Evolutionary conservation across 2,797 vertebrate genomes (phyloP), one percentile per base, ranked within the genome.

Genomic region (Periophthalmus magnuspinnatus): DNA sequence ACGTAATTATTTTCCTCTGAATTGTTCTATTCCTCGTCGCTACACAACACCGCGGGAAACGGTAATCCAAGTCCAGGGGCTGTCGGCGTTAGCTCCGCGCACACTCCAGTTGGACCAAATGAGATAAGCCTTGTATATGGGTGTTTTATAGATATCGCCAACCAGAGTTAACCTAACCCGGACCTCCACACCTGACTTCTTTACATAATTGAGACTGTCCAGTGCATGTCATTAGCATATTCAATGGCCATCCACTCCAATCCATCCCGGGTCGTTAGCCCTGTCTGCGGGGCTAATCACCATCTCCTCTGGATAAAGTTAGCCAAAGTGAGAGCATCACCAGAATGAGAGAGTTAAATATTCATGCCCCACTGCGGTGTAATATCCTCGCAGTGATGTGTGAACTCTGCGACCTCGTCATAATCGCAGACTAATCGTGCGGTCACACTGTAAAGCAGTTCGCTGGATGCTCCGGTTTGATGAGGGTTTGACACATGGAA

Each of bases 311-410:
- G 79, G 87, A 82, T 85, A 72, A 70, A 84, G 78, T 84, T 83
- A 87, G 80, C 76, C 79, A 75, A 81, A 81, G 86, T 81, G 72
- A 75, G 64, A 79, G 81, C 75, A 69, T 81, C 63, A 55, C 57
- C 86, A 86, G 87, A 88, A 88, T 86, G 89, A 90, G 88, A 87
- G 81, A 75, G 82, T 91, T 90, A 91, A 92, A 92, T 92, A 91
- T 92, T 90, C 87, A 92, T 91, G 88, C 80, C 84, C 80, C 81
- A 64, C 73, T 22, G 69, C 63, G 14, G 80, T 74, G 81, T 90
- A 90, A 90, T 91, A 85, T 90, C 90, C 89, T 91, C 86, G 75
- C 80, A 28, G 68, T 89, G 83, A 88, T 85, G 82, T 89, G 82
- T 86, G 80, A 88, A 89, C 88, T 85, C 77, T 68, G 67, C 74